Evolutionary conservation across 2,797 vertebrate species (phyloP).

Genomic region (Myioborus miniatus): DNA sequence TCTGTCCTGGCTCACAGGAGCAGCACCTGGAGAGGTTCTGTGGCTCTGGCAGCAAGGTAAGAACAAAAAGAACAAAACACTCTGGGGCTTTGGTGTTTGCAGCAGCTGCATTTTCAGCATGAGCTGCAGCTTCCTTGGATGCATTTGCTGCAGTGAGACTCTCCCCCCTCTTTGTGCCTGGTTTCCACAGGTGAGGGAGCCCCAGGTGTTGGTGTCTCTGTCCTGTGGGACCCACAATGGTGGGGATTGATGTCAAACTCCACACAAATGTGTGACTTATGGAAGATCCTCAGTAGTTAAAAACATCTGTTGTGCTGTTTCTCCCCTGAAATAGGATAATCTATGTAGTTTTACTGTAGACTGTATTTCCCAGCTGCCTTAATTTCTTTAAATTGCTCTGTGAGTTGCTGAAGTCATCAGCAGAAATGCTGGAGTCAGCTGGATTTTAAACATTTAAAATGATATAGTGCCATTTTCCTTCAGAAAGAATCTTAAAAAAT

Average conservation of each 20-base stretch:
- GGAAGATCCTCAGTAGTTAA: background rate
- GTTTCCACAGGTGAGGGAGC: fast-evolving
- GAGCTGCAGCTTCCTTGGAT: background rate
- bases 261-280: background rate
- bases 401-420: slow-evolving; percentile 69
- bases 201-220: background rate
- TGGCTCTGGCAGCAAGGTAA: background rate
- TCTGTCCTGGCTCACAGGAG: fast-evolving
- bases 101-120: background rate
- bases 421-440: slow-evolving; percentile 63
- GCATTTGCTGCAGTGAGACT: fast-evolving
- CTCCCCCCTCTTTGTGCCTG: background rate
- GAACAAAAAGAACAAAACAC: background rate
- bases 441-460: slow-evolving; percentile 48
- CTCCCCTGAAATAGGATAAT: background rate
- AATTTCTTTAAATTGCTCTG: slow-evolving; percentile 51
- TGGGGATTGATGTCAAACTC: background rate
- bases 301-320: background rate
- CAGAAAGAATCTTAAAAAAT: slow-evolving; percentile 41
- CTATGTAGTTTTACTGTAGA: slow-evolving; percentile 24
- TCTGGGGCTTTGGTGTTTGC: background rate
- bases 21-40: fast-evolving
- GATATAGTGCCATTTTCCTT: slow-evolving; percentile 42
- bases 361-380: slow-evolving; percentile 47
- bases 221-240: background rate